Evolutionary conservation across 2,888 invertebrate species (phyloP).

Genomic region (Priocnemis perturbator): DNA sequence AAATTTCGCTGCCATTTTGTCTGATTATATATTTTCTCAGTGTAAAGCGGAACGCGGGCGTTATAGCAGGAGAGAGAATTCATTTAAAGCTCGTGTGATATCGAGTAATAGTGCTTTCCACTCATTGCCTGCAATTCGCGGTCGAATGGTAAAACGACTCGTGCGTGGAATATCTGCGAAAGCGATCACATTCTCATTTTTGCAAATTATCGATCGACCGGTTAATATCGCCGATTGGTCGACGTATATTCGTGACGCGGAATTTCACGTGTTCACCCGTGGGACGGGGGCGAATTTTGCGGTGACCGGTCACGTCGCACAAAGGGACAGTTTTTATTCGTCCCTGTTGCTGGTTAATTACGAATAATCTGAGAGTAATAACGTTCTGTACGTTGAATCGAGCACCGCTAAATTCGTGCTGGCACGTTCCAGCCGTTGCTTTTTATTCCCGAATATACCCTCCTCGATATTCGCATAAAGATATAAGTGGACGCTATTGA

Average conservation of each 20-base stretch:
- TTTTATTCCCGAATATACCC: no score
- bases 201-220: constrained; percentile 4
- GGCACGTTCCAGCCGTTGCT: no score
- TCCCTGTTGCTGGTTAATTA: constrained; percentile 1
- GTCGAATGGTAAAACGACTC: constrained; percentile 3
- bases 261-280: constrained; percentile 2
- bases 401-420: background rate
- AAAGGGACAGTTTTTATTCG: constrained; percentile 9
- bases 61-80: no score
- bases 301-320: constrained; percentile 1
- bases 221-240: constrained; percentile 1
- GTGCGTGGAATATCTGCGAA: background rate
- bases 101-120: constrained; percentile 9
- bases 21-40: no score
- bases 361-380: constrained; percentile 1
- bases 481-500: background rate
- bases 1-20: no score
- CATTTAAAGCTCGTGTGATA: no score
- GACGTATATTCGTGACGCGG: no score
- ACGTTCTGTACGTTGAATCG: background rate
- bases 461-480: no score
- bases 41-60: no score
- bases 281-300: background rate
- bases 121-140: constrained; percentile 7
- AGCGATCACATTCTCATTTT: constrained; percentile 8